Evolutionary conservation across 2,888 invertebrate genomes (phyloP).

Genomic region (Nematopogon swammerdamellus): DNA sequence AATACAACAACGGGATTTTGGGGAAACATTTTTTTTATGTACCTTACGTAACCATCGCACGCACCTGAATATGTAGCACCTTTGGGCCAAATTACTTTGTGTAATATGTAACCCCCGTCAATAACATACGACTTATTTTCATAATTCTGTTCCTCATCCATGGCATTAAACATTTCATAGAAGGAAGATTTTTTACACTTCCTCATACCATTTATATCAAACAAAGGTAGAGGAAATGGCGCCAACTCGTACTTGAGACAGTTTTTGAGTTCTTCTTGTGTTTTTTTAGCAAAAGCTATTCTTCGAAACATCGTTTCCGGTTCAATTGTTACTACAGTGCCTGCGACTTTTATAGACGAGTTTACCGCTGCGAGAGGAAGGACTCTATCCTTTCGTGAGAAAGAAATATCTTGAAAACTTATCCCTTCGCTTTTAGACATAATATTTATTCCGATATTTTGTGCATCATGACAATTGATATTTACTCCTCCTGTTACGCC

Average conservation of each 20-base stretch:
- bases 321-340: conserved; percentile 8
- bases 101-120: conserved; percentile 19
- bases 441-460: conserved; percentile 9
- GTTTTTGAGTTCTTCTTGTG: conserved; percentile 14
- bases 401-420: conserved; percentile 11
- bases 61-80: conserved; percentile 11
- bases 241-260: conserved; percentile 11
- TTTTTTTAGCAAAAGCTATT: conserved; percentile 15
- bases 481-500: conserved; percentile 7
- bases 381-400: conserved; percentile 15
- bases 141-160: neutral
- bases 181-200: conserved; percentile 4
- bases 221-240: conserved; percentile 10
- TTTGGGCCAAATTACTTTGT: conserved; percentile 16
- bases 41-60: conserved; percentile 14
- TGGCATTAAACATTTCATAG: conserved; percentile 3
- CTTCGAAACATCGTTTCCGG: conserved; percentile 14
- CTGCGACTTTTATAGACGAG: conserved; percentile 11
- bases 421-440: conserved; percentile 8
- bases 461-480: conserved; percentile 10
- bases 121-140: conserved; percentile 11
- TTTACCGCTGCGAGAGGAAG: conserved; percentile 10
- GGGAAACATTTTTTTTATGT: conserved; percentile 13
- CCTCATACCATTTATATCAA: conserved; percentile 6
- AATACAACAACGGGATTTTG: conserved; percentile 13